Evolutionary conservation across 2,888 invertebrate species (phyloP).

Genomic region (Halictus ligatus): DNA sequence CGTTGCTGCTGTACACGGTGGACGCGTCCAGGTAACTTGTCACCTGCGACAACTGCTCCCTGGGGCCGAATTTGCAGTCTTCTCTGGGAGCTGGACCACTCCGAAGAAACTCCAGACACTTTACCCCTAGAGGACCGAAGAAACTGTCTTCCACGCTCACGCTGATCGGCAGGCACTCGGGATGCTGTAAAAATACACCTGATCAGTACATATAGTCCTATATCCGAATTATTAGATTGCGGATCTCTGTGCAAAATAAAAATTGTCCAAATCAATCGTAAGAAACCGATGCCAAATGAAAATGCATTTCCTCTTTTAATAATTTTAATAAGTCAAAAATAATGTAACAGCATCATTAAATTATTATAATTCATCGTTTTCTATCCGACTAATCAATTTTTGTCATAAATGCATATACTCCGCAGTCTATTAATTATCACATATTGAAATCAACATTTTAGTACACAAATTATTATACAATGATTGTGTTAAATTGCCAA

Average conservation of each 20-base stretch:
- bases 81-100: constrained; percentile 92
- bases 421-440: not conserved
- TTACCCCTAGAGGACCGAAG: constrained; percentile 89
- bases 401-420: too few species aligned
- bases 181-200: constrained; percentile 87
- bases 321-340: too few species aligned
- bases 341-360: not conserved
- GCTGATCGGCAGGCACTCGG: constrained; percentile 93
- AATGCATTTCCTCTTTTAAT: too few species aligned
- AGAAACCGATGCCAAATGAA: too few species aligned
- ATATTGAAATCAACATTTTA: not conserved
- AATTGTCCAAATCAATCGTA: too few species aligned
- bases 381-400: too few species aligned
- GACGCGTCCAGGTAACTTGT: constrained; percentile 94
- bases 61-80: constrained; percentile 92
- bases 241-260: too few species aligned
- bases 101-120: constrained; percentile 93
- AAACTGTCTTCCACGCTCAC: constrained; percentile 91
- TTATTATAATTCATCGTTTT: too few species aligned
- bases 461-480: not conserved
- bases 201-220: not conserved
- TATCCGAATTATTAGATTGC: not conserved
- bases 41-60: constrained; percentile 94
- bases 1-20: constrained; percentile 92
- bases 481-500: not conserved